A percentile compares a stretch with the other conserved stretches of the same genome.
These are phyloP conservation scores for Nettapus auritus DNA, from an alignment of 2,113 vertebrate species.

Conservation along the genomic window DNA sequence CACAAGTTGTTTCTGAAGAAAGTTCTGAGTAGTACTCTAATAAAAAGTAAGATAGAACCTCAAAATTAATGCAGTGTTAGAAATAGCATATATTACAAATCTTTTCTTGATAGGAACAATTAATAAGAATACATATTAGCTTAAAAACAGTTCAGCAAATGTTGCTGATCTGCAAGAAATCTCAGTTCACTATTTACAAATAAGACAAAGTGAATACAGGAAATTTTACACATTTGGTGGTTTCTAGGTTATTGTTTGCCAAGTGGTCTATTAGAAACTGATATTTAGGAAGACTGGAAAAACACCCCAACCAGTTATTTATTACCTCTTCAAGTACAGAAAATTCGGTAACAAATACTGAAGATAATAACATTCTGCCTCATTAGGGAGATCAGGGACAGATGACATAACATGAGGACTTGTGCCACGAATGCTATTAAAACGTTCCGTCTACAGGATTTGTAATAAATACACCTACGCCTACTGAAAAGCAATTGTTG, in stretches of 20 bases:
- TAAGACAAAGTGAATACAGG: constrained; percentile 87
- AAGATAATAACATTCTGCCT: constrained; percentile 72
- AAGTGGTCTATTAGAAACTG: constrained; percentile 80
- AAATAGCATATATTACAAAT: constrained; percentile 87
- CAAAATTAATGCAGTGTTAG: constrained; percentile 83
- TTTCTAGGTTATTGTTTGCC: constrained; percentile 80
- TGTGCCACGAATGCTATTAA: constrained; percentile 37
- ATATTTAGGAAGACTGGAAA: constrained; percentile 80
- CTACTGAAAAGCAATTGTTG: constrained; percentile 27
- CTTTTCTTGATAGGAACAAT: constrained; percentile 82
- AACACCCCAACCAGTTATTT: constrained; percentile 69
- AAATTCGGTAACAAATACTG: constrained; percentile 61
- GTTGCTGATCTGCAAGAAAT: constrained; percentile 81
- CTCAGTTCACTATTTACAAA: constrained; percentile 85
- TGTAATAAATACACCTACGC: not conserved
- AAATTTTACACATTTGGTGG: constrained; percentile 87
- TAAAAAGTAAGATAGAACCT: constrained; percentile 82
- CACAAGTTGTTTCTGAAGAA: constrained; percentile 82
- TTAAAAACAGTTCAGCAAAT: constrained; percentile 86
- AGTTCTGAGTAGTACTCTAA: constrained; percentile 78
- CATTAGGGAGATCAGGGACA: constrained; percentile 46
- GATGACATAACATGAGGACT: constrained; percentile 25
- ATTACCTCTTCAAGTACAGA: constrained; percentile 74
- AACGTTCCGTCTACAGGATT: constrained; percentile 34
- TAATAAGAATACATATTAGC: constrained; percentile 85